Base-by-base conservation (phyloP, 2,113 vertebrate genomes). In the Pteropus alecto region DNA sequence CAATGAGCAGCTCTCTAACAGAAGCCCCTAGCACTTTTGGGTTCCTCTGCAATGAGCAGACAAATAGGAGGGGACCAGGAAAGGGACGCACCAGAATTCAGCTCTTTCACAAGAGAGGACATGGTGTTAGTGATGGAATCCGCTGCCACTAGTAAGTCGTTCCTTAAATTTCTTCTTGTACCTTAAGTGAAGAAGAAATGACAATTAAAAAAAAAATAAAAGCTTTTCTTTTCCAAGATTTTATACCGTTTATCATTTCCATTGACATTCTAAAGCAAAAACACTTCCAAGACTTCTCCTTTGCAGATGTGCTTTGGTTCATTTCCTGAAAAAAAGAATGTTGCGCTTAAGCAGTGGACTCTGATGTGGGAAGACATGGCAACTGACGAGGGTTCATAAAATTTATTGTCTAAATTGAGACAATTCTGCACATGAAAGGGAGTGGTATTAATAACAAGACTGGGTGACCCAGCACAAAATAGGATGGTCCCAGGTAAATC, bases 61-160 rank as follows among this genome's bases (percentile, higher is more conserved):
- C 9, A 22, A 19, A 19, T 0, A 46, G 54, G 70, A 76, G 19
- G 33, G n/a, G 21, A 12, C 21, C 8, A 8, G 38, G n/a, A 43
- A 98, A 8, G 43, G n/a, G 46, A 98, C 98, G 97, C 97, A 99
- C 99, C 99, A 63, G 99, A 99, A 97, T 99, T 99, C n/a, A 99
- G 99, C 96, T 99, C 99, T 98, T 99, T 99, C 93, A 99, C 99
- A 46, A 99, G 98, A 76, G 99, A 99, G 19, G 99, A 99, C 99
- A 99, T 99, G 54, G 99, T 99, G 97, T 99, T 99, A 96, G 99
- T 99, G 97, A 99, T 99, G 88, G 99, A 99, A 98, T 99, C 99
- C 85, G 99, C 99, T 96, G 99, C 99, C 77, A 99, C 99, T 81
- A 99, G 98, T 78, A 99, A 98, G 98, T 99, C 99, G 85, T 99